Evolutionary conservation across 2,113 vertebrate species (phyloP).

Genomic region (Falco punctatus): DNA sequence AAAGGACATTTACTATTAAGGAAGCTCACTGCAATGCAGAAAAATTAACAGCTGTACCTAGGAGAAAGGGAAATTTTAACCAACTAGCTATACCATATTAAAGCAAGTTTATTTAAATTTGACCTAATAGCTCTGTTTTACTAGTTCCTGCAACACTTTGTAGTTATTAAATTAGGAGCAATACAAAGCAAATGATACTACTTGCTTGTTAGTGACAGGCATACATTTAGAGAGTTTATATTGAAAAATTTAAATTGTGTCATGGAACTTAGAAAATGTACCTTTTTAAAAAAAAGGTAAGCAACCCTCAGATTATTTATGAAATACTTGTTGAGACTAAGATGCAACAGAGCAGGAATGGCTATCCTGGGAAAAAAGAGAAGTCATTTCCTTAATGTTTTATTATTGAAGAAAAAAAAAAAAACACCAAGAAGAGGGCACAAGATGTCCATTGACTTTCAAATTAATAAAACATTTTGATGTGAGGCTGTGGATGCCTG

Average conservation of each 20-base stretch:
- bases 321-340: background rate
- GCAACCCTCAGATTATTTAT: background rate
- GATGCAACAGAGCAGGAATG: background rate
- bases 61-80: background rate
- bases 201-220: background rate
- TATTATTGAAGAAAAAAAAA: background rate
- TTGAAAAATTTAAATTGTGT: background rate
- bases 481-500: background rate
- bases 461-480: background rate
- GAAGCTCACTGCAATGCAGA: background rate
- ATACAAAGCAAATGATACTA: background rate
- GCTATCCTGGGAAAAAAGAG: background rate
- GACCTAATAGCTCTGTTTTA: background rate
- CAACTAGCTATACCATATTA: background rate
- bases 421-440: background rate
- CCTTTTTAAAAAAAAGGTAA: background rate
- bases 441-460: background rate
- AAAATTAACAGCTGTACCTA: background rate
- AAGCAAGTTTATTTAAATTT: constrained; percentile 13
- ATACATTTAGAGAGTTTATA: background rate
- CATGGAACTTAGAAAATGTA: background rate
- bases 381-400: background rate
- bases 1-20: background rate
- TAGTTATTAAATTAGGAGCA: background rate
- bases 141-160: background rate